A percentile compares a stretch with the other conserved stretches of the same genome.
Conservation (phyloP, 2,888 invertebrate species). For the Buathra laborator region DNA sequence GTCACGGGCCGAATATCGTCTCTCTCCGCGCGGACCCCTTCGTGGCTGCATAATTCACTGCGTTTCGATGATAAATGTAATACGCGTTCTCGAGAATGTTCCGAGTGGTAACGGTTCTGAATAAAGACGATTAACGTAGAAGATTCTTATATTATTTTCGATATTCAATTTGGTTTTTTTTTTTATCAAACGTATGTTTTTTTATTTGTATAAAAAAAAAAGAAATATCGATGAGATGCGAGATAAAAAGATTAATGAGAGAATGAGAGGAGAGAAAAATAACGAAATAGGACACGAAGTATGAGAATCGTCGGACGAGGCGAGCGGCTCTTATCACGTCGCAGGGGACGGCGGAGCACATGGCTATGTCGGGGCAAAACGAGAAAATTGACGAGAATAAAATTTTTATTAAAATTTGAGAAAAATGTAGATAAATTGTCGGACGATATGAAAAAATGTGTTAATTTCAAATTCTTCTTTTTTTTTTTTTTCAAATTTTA, state of each 20-base stretch:
- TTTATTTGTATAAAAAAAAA: conserved; percentile 57
- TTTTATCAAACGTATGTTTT: conserved; percentile 16
- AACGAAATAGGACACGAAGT: conserved; percentile 44
- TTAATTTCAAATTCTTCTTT: too few relatives aligned
- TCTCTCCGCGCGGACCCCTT: too few relatives aligned
- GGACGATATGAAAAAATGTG: too few relatives aligned
- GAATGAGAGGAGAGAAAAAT: conserved; percentile 50
- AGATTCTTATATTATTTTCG: background rate
- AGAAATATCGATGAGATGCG: conserved; percentile 33
- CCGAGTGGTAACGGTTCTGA: too few relatives aligned
- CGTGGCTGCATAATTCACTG: background rate
- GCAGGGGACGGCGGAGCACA: too few relatives aligned
- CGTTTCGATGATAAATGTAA: background rate
- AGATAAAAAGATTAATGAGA: conserved; percentile 40
- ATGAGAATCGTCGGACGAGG: conserved; percentile 33
- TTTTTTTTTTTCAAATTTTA: too few relatives aligned
- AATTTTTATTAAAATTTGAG: too few relatives aligned
- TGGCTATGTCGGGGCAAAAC: too few relatives aligned
- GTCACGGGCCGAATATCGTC: background rate
- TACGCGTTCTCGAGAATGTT: too few relatives aligned
- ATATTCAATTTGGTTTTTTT: conserved; percentile 23
- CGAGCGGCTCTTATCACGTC: background rate
- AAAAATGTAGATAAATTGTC: too few relatives aligned
- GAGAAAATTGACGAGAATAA: too few relatives aligned
- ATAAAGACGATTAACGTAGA: too few relatives aligned